Conservation (phyloP, 2,797 vertebrate species). For the Glossophaga mutica region DNA sequence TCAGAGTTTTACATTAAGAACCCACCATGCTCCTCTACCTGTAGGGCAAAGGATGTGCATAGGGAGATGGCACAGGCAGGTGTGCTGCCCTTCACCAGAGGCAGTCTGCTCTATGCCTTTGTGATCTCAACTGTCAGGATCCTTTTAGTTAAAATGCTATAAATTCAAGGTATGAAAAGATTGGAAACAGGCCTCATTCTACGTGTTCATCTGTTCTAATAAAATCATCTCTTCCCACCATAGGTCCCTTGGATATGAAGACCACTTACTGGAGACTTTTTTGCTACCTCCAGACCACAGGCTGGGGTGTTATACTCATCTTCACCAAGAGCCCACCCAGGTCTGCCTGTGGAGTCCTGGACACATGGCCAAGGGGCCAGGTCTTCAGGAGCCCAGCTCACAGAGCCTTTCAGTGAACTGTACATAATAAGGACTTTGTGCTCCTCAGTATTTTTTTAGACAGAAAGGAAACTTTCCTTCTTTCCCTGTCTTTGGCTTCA, state of each 20-base stretch:
- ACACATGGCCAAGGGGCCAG: background rate
- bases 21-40: background rate
- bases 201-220: background rate
- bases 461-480: slow-evolving; percentile 6
- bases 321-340: background rate
- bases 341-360: background rate
- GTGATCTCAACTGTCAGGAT: background rate
- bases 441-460: slow-evolving; percentile 37
- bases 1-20: background rate
- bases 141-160: background rate
- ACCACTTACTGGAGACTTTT: background rate
- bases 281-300: background rate
- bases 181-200: background rate
- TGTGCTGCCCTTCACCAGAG: background rate
- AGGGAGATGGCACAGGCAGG: rapidly evolving
- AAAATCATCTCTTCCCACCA: background rate
- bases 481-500: slow-evolving; percentile 12
- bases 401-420: background rate
- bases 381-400: background rate
- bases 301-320: background rate
- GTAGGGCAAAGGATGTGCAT: background rate
- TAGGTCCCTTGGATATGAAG: background rate
- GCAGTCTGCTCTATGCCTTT: background rate
- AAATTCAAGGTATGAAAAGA: background rate
- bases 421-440: slow-evolving; percentile 36